Conservation (phyloP, 1,140 invertebrate species). For the Anoplolepis gracilipes region DNA sequence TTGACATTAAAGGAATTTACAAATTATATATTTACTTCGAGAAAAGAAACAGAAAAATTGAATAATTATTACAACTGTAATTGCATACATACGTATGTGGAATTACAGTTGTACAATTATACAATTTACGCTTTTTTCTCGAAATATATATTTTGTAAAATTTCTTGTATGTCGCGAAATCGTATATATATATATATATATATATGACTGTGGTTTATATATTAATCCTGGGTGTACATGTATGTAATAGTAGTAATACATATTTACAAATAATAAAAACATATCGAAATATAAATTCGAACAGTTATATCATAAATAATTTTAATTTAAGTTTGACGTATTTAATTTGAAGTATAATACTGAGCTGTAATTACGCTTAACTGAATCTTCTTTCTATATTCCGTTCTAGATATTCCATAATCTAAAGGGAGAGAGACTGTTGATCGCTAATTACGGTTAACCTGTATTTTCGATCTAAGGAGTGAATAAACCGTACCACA, state of each 20-base stretch:
- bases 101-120: too few relatives aligned
- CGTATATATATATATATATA: too few relatives aligned
- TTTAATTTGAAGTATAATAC: background rate
- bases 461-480: background rate
- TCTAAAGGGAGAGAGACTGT: conserved; percentile 4
- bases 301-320: background rate
- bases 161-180: too few relatives aligned
- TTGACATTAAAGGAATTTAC: too few relatives aligned
- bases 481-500: background rate
- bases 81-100: too few relatives aligned
- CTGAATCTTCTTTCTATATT: conserved; percentile 30
- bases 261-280: too few relatives aligned
- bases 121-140: too few relatives aligned
- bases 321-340: background rate
- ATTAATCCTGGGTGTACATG: too few relatives aligned
- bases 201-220: too few relatives aligned
- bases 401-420: conserved; percentile 38
- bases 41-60: background rate
- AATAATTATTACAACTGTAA: too few relatives aligned
- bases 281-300: background rate
- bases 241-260: too few relatives aligned
- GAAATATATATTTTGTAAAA: too few relatives aligned
- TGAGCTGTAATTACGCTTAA: background rate
- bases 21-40: background rate
- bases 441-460: conserved; percentile 3